Base-by-base conservation (phyloP, 2,797 vertebrate species). In the Luscinia luscinia region DNA sequence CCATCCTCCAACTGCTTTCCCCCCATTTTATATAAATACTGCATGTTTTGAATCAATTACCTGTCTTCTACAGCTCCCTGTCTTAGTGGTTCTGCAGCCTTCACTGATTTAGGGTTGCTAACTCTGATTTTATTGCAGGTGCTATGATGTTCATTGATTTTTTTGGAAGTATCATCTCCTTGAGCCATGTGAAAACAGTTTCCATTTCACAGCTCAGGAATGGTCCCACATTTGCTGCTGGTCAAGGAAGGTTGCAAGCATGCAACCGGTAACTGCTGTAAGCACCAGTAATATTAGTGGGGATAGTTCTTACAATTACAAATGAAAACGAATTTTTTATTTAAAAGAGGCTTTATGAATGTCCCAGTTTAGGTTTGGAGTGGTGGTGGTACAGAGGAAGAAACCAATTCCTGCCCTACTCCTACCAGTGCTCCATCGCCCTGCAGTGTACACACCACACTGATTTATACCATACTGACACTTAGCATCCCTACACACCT, bases 171-270 rank as follows among this genome's bases (percentile, higher is more conserved):
- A 55, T 30, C 24, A 21, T 59, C 43, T 93, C 54, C 27, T 59
- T 15, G 15, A 74, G 8, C 27, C 43, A 45, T 26, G 21, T 57
- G 70, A 79, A 86, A 90, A 41, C 23, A 62, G 36, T 58, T 86
- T 59, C 51, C 34, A 76, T 81, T 94, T 90, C 63, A n/a, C 62
- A 62, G 45, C 40, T 85, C 69, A 75, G 76, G 36, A 91, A 36
- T 0, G 2, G 49, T 57, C 38, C 61, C 57, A 43, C 24, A 46
- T 77, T 49, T 68, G 72, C 72, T 77, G 22, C 58, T 91, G 30
- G 14, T 43, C 46, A 64, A 72, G 45, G 22, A 67, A 61, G 27
- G 30, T 28, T 57, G n/a, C 64, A 70, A 61, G 21, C 48, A 48
- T 70, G 41, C 40, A 49, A 26, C 24, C 4, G 5, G 23, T 54